Evolutionary conservation across 2,888 invertebrate genomes (phyloP), one percentile per base, ranked within the genome.

Genomic region (Caenorhabditis doughertyi): DNA sequence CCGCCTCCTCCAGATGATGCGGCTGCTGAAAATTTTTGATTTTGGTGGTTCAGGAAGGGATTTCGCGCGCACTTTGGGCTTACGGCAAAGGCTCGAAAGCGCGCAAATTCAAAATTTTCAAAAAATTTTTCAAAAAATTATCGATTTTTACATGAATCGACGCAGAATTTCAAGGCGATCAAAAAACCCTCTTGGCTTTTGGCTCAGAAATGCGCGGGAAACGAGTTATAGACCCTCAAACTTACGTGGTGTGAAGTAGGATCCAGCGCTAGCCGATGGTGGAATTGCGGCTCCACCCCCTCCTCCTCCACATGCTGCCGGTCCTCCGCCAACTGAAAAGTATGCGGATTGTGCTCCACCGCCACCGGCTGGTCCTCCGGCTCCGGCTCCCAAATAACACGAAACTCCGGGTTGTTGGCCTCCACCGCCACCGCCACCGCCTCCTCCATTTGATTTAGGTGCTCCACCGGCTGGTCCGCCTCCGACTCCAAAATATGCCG

Each of bases 321-420:
- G 25, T 68, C 76, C 76, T 58, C 68, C 76, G 8, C 18, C 73
- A 53, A 77, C 77, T 4, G 60, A 49, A 21, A 68, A 73, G 65
- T 74, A 83, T 0, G 79, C 79, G 16, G 72, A 83, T 35, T 64
- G 56, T 13, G 81, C 74, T 49, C 76, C 81, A 44, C 64, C 49
- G 11, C 79, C 76, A 13, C 68, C 79, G 13, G 53, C 77, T 11
- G 62, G 60, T 29, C 81, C 83, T 27, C 85, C 84, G 47, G 79
- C 83, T 53, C 79, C 83, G 56, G 85, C 82, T 32, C 79, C 81
- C 70, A 86, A 82, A 70, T 86, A 87, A 60, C 81, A 83, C 25
- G 86, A 86, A 0, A 68, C 64, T 39, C 84, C 77, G 11, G 76
- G 60, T 21, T 68, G 71, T 29, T 51, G 71, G n/a, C 72, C 77